phyloP scores from a whole-genome alignment of 2,797 vertebrate species.

The Enteromius paludinosus region DNA sequence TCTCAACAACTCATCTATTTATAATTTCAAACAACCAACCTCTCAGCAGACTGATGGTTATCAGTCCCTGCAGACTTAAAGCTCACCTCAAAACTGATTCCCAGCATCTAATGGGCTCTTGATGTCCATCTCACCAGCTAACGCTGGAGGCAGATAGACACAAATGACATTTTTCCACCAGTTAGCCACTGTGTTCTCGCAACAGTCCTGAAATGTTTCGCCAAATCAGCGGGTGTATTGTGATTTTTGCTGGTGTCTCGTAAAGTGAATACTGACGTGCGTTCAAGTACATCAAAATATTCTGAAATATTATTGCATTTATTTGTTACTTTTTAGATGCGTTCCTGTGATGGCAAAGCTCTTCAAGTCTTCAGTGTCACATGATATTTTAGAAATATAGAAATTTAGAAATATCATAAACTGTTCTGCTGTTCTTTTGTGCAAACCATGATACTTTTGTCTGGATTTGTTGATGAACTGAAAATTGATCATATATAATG shows the following conservation, averaged over 20 bases:
- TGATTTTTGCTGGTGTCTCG: not conserved
- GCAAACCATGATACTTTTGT: not conserved
- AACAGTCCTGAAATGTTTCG: not conserved
- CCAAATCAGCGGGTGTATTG: constrained; percentile 2
- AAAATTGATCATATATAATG: not conserved
- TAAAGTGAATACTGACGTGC: constrained; percentile 6
- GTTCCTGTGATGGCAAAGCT: not conserved
- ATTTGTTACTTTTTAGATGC: not conserved
- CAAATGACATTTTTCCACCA: constrained; percentile 25
- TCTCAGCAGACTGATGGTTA: constrained; percentile 20
- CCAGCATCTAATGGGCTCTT: constrained; percentile 4
- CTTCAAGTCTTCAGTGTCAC: not conserved
- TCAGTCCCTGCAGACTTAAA: constrained; percentile 43
- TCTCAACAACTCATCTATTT: constrained; percentile 35
- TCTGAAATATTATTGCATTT: not conserved
- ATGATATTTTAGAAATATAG: too few relatives aligned
- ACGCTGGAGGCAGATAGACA: not conserved
- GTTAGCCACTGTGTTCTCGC: not conserved
- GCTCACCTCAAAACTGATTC: constrained; percentile 24
- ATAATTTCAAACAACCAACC: constrained; percentile 52
- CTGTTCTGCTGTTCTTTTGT: not conserved
- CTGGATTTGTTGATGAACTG: not conserved
- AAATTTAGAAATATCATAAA: not conserved
- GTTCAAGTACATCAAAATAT: not conserved
- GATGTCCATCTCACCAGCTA: not conserved